Evolutionary conservation across 2,113 vertebrate species (phyloP), one percentile per base, ranked within the genome.

Genomic region (Nycticebus coucang): DNA sequence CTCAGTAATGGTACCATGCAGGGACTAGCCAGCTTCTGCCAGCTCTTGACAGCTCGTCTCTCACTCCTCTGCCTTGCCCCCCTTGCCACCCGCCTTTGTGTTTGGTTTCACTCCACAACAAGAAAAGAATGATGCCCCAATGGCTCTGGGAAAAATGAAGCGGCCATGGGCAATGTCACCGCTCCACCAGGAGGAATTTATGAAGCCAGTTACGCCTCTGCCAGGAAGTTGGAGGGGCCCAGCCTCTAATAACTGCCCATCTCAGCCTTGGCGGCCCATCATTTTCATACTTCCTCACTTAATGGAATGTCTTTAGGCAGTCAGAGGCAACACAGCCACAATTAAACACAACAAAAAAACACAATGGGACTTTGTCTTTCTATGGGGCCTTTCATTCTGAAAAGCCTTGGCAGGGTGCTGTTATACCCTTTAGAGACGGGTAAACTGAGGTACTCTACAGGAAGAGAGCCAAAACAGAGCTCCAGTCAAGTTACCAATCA

Each of bases 361-460:
- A 90, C 55, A 95, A 85, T 66, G 8, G 78, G 78, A 77, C 94
- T 74, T 87, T 95, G 96, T 97, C 91, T 95, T 62, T 77, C 84
- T 21, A 17, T 22, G 66, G 66, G 69, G 75, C 64, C 69, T 79
- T 85, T 94, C 57, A 28, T 95, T 75, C 91, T 1, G 79, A 57
- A 55, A 53, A 37, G 41, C 30, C 66, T 71, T 30, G 53, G 86
- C 41, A 60, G 41, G 37, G 6, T 75, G 4, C 28, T 62, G n/a
- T 45, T 75, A 37, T 26, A 75, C 41, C 59, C 19, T 68, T 78
- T 62, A 28, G 0, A 69, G 24, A 4, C 19, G 8, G 88, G 79
- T 75, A 97, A 89, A 86, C 77, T 45, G 83, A 95, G 89, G 66
- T 14, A 11, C 22, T 13, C 4, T 21, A 12, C 17, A 57, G 68